Conservation (phyloP, 2,113 vertebrate species). For the Etia nguti region DNA sequence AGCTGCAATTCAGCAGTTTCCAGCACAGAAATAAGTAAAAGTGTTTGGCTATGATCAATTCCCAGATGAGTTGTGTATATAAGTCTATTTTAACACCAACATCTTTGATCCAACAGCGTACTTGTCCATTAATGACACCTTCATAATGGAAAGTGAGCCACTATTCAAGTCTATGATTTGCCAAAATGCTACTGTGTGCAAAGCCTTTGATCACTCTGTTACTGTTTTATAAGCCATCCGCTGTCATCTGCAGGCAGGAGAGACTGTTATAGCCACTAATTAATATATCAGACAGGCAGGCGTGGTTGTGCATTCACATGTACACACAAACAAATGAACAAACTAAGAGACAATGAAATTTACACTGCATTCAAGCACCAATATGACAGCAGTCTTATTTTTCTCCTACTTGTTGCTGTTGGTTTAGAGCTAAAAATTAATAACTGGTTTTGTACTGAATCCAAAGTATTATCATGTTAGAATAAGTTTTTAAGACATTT, state of each 20-base stretch:
- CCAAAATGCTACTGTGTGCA: conserved; percentile 63
- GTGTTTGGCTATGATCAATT: neutral
- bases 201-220: conserved; percentile 70
- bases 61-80: neutral
- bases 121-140: conserved; percentile 11
- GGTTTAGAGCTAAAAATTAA: neutral
- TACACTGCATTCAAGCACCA: neutral
- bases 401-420: neutral
- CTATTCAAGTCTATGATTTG: conserved; percentile 47
- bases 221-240: conserved; percentile 56
- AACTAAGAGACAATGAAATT: neutral
- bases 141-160: conserved; percentile 48
- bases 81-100: neutral
- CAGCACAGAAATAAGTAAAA: neutral
- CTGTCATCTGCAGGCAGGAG: conserved; percentile 61
- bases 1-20: neutral
- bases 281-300: conserved; percentile 35
- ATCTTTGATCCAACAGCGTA: neutral
- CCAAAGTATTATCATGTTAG: neutral
- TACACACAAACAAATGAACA: neutral
- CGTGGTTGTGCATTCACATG: neutral
- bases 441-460: neutral
- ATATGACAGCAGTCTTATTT: neutral
- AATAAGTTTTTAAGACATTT: neutral
- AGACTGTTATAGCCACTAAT: conserved; percentile 44